A percentile compares a stretch with the other conserved stretches of the same genome.
phyloP scores from a whole-genome alignment of 2,113 vertebrate genomes.

The Eulacestoma nigropectus region DNA sequence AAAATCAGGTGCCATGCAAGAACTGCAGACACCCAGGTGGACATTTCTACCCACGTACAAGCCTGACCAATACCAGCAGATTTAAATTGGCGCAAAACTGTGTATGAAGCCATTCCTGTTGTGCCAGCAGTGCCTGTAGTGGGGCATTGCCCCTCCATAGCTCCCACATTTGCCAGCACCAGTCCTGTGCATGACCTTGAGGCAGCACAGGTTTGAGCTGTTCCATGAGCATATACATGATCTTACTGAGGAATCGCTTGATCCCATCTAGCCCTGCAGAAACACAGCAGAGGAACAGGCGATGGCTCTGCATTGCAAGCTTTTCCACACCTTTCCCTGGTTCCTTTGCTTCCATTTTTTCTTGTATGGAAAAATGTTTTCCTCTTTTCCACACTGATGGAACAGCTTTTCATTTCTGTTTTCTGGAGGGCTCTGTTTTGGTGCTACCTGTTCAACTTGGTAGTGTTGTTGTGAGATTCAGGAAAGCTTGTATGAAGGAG shows the following conservation, averaged over 20 bases:
- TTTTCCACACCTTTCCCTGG: neutral
- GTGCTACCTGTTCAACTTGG: neutral
- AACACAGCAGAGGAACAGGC: neutral
- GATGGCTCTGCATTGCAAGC: neutral
- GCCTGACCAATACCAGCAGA: neutral
- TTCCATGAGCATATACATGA: neutral
- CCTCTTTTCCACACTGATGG: neutral
- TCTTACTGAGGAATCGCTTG: neutral
- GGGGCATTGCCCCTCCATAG: neutral
- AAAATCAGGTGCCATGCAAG: neutral
- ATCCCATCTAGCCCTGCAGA: neutral
- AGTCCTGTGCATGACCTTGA: accelerated
- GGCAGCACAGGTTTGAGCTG: neutral
- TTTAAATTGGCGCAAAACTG: neutral
- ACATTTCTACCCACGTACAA: neutral
- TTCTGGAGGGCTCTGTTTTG: neutral
- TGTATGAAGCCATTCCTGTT: neutral
- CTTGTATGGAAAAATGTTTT: neutral
- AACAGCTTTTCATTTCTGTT: neutral
- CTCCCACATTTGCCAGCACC: neutral
- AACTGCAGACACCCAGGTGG: neutral
- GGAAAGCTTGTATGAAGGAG: neutral
- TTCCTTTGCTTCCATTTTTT: neutral
- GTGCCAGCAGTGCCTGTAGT: neutral
- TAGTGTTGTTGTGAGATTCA: neutral